These are phyloP conservation scores for Andrena flavipes DNA, from an alignment of 2,888 invertebrate species.

Conservation along the genomic window DNA sequence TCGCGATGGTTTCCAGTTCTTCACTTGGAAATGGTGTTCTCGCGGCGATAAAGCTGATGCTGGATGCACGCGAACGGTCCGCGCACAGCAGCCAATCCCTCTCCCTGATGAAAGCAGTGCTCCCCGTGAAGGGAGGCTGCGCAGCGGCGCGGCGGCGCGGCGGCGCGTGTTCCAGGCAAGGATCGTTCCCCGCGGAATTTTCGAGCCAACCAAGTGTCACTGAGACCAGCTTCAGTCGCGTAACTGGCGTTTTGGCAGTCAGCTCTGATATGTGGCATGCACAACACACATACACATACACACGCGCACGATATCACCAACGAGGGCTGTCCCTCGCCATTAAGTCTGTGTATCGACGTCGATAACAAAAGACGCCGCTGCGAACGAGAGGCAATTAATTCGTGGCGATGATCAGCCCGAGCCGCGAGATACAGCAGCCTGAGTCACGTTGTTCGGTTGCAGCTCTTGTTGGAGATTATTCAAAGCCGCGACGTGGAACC, in stretches of 20 bases:
- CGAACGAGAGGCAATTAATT: constrained; percentile 18
- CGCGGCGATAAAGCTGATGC: neutral
- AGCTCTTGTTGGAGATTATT: neutral
- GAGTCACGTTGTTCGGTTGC: constrained; percentile 3
- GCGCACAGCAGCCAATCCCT: neutral
- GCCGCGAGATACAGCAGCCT: constrained; percentile 34
- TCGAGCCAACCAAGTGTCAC: constrained; percentile 10
- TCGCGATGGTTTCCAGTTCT: constrained; percentile 8
- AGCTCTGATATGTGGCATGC: constrained; percentile 68
- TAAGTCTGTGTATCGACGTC: constrained; percentile 18
- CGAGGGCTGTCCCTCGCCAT: constrained; percentile 30
- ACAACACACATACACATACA: too few relatives aligned
- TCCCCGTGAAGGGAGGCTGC: constrained; percentile 3
- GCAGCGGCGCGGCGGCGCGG: neutral
- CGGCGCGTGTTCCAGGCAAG: neutral
- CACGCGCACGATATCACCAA: constrained; percentile 63
- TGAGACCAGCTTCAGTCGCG: constrained; percentile 33
- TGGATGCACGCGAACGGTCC: neutral
- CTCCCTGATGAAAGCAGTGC: constrained; percentile 1
- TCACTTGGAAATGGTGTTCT: neutral
- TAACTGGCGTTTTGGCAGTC: constrained; percentile 76
- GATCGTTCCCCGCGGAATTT: constrained; percentile 1
- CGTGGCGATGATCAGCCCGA: constrained; percentile 31
- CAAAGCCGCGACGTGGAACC: neutral
- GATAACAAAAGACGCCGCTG: constrained; percentile 4